Evolutionary conservation across 37 sponge, comb jelly and placozoan genomes (phyloP).

Genomic region (Cladorhizidae sp.): DNA sequence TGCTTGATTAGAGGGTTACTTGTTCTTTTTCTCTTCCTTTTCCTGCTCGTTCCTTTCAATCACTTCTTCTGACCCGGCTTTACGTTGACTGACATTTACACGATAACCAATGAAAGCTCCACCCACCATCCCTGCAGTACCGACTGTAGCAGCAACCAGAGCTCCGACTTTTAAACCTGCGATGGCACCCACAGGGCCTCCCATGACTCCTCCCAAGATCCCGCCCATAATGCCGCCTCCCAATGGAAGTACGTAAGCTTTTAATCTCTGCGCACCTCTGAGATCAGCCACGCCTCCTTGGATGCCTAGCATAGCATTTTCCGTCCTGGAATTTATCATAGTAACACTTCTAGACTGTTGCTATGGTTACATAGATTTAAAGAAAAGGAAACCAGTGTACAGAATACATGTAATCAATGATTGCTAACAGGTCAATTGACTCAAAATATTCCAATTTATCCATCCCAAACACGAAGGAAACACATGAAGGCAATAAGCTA

Average conservation of each 20-base stretch:
- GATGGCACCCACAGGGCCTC: constrained; percentile 74
- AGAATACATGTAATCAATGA: too few species aligned
- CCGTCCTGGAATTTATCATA: neutral
- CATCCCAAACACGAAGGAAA: too few species aligned
- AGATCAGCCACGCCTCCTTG: neutral
- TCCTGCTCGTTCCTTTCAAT: neutral
- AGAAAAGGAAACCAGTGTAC: too few species aligned
- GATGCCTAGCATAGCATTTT: neutral
- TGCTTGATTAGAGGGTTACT: neutral
- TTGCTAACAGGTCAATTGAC: too few species aligned
- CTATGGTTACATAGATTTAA: too few species aligned
- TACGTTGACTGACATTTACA: neutral
- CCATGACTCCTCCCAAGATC: constrained; percentile 66
- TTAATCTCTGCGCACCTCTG: constrained; percentile 14
- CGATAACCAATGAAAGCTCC: constrained; percentile 51
- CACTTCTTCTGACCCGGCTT: neutral
- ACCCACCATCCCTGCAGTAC: constrained; percentile 56
- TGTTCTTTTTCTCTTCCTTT: neutral
- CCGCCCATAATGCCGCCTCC: constrained; percentile 77
- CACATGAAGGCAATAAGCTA: too few species aligned
- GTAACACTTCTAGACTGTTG: neutral
- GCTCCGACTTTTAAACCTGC: constrained; percentile 58
- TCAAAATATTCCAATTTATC: too few species aligned
- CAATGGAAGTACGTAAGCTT: constrained; percentile 64
- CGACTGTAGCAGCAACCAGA: neutral